Base-by-base conservation (phyloP, 2,797 vertebrate genomes). In the Rhodeus uyekii region DNA sequence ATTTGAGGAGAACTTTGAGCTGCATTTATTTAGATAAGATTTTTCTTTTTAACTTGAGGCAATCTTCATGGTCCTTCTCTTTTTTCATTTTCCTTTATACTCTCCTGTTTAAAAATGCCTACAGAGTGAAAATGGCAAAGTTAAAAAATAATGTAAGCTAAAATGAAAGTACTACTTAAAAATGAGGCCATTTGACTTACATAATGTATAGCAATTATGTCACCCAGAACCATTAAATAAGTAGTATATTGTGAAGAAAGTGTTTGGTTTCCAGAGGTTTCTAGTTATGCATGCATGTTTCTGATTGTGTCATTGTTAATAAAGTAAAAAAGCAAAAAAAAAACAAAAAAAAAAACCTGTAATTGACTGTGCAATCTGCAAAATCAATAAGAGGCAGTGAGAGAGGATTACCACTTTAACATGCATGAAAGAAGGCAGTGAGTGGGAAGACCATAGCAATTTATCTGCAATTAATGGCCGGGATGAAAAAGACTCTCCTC, bases 21-120 rank as follows among this genome's bases (percentile, higher is more conserved):
- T 74, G 72, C 80, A 73, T 86, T 88, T 86, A 85, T 86, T 84
- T 73, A 78, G 86, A 88, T 88, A 83, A 86, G 82, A 83, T 75
- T 78, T 83, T 84, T 83, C 69, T 79, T 83, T 85, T 80, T 82
- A 88, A 83, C 84, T 83, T 53, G 69, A 85, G 81, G 84, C 85
- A 58, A 81, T 85, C 83, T 74, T 65, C 65, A 48, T 83, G 80
- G 84, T 84, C 60, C 55, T 76, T 76, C 53, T 53, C 67, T 38
- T 46, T 78, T 87, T 90, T 86, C 79, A 87, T 88, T 74, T 87
- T 60, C 73, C 50, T 75, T 85, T 61, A 79, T 74, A 55, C 78
- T 48, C 68, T 44, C 9, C 60, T 64, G 75, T 84, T 85, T 83
- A 73, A 87, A 83, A 84, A 53, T 44, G 69, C 44, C 53, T 64